Evolutionary conservation across 1,140 invertebrate genomes (phyloP).

Genomic region (Nasonia giraulti): DNA sequence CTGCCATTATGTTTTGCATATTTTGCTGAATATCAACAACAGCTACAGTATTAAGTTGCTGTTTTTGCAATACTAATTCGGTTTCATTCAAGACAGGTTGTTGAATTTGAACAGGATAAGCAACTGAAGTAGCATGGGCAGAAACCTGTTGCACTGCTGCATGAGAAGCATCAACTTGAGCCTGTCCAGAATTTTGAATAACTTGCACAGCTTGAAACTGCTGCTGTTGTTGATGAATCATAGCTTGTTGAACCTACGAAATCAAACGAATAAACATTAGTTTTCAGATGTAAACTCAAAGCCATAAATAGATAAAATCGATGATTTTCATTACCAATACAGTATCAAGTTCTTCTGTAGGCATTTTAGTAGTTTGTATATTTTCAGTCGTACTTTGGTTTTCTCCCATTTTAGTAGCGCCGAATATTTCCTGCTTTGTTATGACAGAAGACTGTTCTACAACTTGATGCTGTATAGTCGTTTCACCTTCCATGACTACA

Average conservation of each 20-base stretch:
- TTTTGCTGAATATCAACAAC: slow-evolving; percentile 42
- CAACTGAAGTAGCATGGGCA: slow-evolving; percentile 36
- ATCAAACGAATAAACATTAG: neutral
- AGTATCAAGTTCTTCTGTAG: slow-evolving; percentile 44
- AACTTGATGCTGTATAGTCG: slow-evolving; percentile 46
- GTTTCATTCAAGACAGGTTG: slow-evolving; percentile 26
- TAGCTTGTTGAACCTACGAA: slow-evolving; percentile 25
- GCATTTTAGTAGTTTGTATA: neutral
- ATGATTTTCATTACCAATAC: neutral
- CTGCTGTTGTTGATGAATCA: slow-evolving; percentile 20
- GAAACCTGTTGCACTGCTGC: slow-evolving; percentile 35
- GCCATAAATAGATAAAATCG: neutral
- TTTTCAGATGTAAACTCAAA: neutral
- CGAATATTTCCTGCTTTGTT: slow-evolving; percentile 19
- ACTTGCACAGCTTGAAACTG: slow-evolving; percentile 47
- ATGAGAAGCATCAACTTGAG: slow-evolving; percentile 40
- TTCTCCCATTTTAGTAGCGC: neutral
- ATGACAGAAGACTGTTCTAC: slow-evolving; percentile 26
- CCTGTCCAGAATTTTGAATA: slow-evolving; percentile 53
- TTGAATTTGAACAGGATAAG: slow-evolving; percentile 29
- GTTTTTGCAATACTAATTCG: slow-evolving; percentile 50
- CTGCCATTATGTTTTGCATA: slow-evolving; percentile 46
- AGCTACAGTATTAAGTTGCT: slow-evolving; percentile 27
- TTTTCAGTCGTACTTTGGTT: slow-evolving; percentile 36
- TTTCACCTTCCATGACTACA: slow-evolving; percentile 52